Base-by-base conservation (phyloP, 2,888 invertebrate species). In the Pterostichus niger region DNA sequence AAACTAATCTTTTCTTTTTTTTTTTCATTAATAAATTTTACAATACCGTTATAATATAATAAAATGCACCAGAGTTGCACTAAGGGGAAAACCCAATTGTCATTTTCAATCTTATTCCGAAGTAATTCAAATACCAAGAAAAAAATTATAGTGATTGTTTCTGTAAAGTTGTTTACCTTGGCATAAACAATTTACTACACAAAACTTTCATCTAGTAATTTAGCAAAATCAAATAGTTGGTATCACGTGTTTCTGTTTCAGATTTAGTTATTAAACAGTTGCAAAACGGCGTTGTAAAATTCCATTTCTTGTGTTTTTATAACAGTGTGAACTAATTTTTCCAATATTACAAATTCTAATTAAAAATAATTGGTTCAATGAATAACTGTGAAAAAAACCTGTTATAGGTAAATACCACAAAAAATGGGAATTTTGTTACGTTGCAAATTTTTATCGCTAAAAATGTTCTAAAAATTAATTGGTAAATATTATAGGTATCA, bases 161-260 rank as follows among this genome's bases (percentile, higher is more conserved):
- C 6, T 64, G 35, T 64, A 35, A 59, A 64, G 35, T 64, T 64
- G 64, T 64, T 64, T 64, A 64, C 64, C 64, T 64, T 64, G 64
- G 64, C 64, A 64, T 64, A 64, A 64, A 64, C 64, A 40, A 40
- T 40, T 40, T 40, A 40, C 40, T 40, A 40, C 40, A 40, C 49
- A n/a, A 49, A 33, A 64, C 64, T 64, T 64, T 64, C 64, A 64
- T 64, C 31, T 7, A n/a, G 64, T 64, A n/a, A 64, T 35, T 49
- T 49, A 49, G n/a, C 33, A n/a, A 64, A 64, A n/a, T n/a, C 13
- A 2, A 49, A 35, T 35, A 33, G 35, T 9, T 35, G 6, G 6
- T 40, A 9, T 64, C 64, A 13, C 31, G 33, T 64, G 64, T 13
- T 10, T 64, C 13, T 49, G 11, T 49, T 49, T 24, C 24, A 49